phyloP scores from a whole-genome alignment of 2,888 invertebrate genomes.

The Eustalomyia histrio region DNA sequence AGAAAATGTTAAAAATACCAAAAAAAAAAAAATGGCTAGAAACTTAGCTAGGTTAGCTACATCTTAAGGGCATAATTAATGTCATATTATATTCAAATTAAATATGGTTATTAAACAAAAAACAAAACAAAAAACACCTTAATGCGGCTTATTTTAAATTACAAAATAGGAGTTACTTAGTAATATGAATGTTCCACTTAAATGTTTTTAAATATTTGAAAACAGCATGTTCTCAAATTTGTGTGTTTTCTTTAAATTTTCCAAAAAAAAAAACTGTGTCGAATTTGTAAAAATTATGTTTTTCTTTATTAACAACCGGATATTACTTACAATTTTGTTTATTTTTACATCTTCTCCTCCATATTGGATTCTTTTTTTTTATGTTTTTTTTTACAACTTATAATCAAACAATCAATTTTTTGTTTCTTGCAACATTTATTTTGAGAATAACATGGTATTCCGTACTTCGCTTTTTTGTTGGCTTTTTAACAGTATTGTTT shows the following conservation, averaged over 20 bases:
- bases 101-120: background rate
- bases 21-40: background rate
- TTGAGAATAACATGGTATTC: slow-evolving; percentile 52
- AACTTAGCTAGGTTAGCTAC: background rate
- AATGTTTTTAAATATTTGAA: background rate
- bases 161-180: background rate
- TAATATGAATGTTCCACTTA: background rate
- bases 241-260: background rate
- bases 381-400: background rate
- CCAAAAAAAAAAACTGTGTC: slow-evolving; percentile 16
- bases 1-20: background rate
- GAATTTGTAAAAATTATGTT: background rate
- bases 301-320: slow-evolving; percentile 21
- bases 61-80: slow-evolving; percentile 31
- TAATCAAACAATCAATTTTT: slow-evolving; percentile 26
- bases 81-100: slow-evolving; percentile 34
- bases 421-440: slow-evolving; percentile 27
- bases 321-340: slow-evolving; percentile 9
- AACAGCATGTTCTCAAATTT: background rate
- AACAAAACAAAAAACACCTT: background rate
- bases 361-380: slow-evolving; percentile 24
- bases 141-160: background rate
- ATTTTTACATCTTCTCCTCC: slow-evolving; percentile 9
- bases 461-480: slow-evolving; percentile 11
- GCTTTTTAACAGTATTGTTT: slow-evolving; percentile 55